Conservation (phyloP, 1,140 invertebrate genomes). For the Neocloeon triangulifer region DNA sequence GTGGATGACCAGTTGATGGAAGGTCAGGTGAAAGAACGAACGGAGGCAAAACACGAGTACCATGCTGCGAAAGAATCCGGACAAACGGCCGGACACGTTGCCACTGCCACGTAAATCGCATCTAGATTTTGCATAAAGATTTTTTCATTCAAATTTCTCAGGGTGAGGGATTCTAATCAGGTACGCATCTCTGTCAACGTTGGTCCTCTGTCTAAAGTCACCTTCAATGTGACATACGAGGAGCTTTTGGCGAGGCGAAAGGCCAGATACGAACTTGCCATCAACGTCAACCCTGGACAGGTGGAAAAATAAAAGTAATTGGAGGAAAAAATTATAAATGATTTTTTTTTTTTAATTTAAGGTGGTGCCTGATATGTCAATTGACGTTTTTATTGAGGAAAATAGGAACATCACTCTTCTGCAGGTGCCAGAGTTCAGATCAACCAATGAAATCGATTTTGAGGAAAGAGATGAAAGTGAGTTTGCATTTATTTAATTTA, state of each 20-base stretch:
- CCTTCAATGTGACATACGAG: slow-evolving; percentile 15
- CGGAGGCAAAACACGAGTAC: slow-evolving; percentile 38
- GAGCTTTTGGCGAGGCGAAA: slow-evolving; percentile 12
- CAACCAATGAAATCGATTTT: slow-evolving; percentile 9
- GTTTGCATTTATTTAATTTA: too few relatives aligned
- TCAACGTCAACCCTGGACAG: too few relatives aligned
- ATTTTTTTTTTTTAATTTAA: too few relatives aligned
- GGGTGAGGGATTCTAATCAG: slow-evolving; percentile 11
- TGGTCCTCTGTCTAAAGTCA: slow-evolving; percentile 10
- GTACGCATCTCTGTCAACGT: slow-evolving; percentile 14
- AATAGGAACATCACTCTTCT: slow-evolving; percentile 25
- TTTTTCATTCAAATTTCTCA: too few relatives aligned
- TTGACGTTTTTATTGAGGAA: slow-evolving; percentile 32
- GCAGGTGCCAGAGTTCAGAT: slow-evolving; percentile 28
- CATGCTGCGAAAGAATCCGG: slow-evolving; percentile 30
- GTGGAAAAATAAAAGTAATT: too few relatives aligned
- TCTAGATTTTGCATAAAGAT: too few relatives aligned
- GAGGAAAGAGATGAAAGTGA: too few relatives aligned
- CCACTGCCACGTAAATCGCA: too few relatives aligned
- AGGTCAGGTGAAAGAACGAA: slow-evolving; percentile 31
- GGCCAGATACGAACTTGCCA: slow-evolving; percentile 10
- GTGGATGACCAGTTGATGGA: slow-evolving; percentile 25
- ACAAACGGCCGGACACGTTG: slow-evolving; percentile 30
- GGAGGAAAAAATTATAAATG: too few relatives aligned
- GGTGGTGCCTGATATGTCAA: slow-evolving; percentile 26